Base-by-base conservation (phyloP, 2,888 invertebrate species). In the Acrocyrtus sp. region DNA sequence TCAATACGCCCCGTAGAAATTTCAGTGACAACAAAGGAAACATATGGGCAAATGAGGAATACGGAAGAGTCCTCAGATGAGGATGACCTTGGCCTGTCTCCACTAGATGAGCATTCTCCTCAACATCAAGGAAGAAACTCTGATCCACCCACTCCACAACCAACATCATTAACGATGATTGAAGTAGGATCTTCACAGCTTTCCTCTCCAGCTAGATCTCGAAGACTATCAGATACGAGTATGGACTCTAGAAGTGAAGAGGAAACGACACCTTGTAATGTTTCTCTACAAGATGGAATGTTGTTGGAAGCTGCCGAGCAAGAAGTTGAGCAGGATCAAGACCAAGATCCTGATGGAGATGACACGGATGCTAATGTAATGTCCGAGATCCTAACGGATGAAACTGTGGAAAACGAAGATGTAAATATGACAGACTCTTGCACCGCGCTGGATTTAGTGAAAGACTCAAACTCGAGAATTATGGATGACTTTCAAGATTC, bases 41-140 rank as follows among this genome's bases (percentile, higher is more conserved):
- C 62, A 12, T 75, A 69, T 48, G 61, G 69, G 17, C 69, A 72
- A 34, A 53, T 68, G 29, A 72, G 69, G 10, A 72, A 76, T 22
- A 87, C 89, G 4, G 92, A 93, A 82, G 93, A 93, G 84, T 92
- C 92, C 1, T 93, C 93, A 0, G 93, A 93, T 82, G 92, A 92
- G 81, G 91, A 93, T 83, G 87, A 89, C 6, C 91, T 91, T 62
- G 94, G 94, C 53, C 93, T 94, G 82, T 92, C 92, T 4, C 92
- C 92, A 0, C 84, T 92, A 53, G 92, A 92, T 81, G 92, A 92
- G 83, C 83, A 87, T 43, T 85, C 76, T 15, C 75, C 80, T 0
- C 76, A 75, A 45, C 74, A 77, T 21, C 66, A 77, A 51, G 80
- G 75, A 39, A 60, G 74, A 62, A 72, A 65, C 24, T 77, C 79